Base-by-base conservation (phyloP, 2,113 vertebrate species). In the Petrocephalus zakoni region DNA sequence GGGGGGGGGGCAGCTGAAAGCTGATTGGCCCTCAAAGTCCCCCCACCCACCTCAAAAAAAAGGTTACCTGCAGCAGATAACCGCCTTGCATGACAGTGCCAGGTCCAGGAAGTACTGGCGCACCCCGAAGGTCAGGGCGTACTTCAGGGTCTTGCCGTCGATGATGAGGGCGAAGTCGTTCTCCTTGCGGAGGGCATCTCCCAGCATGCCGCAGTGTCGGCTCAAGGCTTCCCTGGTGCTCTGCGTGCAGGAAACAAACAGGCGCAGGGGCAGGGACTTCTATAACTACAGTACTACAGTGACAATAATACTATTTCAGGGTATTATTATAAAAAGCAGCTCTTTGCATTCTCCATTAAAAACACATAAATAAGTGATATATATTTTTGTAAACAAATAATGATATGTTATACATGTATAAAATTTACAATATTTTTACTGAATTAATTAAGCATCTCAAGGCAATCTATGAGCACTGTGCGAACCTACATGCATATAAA, bases 121-220 rank as follows among this genome's bases (percentile, higher is more conserved):
- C 13, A 98, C 97, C 90, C 97, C 98, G 10, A 99, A 99, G 13
- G 98, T 97, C 89, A 99, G 95, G 90, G 98, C 98, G n/a, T 99
- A 99, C 90, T 99, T 98, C 55, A 99, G 96, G n/a, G 97, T 97
- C 94, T 98, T 99, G 52, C 98, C 98, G 46, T 99, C 98, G 89
- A 99, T 99, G 92, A 99, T 99, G 88, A 99, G 97, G 83, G 98
- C 97, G 94, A 98, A 99, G 91, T 99, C 97, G 78, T 99, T 99
- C 91, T 99, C 98, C 90, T 99, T 99, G 89, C 96, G 96, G 87
- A 99, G 96, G 90, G 97, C 96, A 90, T 99, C 97, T 90, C 98
- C 98, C 90, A 99, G 96, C 90, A 95, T 95, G 89, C 95, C 95
- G 90, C 98, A 99, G 92, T 99, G 97, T 90, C 96, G 96, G 91